Percentiles rank a stretch among this genome's conserved stretches.
Evolutionary conservation across 2,113 vertebrate species (phyloP).

Genomic region (Stigmatopora argus): DNA sequence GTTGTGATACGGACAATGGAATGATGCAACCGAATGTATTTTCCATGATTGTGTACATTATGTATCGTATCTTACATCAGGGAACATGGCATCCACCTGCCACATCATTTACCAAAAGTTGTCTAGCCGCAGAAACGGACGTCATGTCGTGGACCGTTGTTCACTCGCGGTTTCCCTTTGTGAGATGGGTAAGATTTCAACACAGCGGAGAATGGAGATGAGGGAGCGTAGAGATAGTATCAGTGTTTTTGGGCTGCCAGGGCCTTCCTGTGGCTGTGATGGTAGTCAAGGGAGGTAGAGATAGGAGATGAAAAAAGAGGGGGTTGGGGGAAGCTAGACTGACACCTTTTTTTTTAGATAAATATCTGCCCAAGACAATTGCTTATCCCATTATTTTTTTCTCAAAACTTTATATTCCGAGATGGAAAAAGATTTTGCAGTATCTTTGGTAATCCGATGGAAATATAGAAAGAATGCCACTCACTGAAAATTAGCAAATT

Average conservation of each 20-base stretch:
- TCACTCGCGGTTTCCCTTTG: constrained; percentile 66
- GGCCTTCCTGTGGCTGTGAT: constrained; percentile 75
- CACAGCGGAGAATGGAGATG: constrained; percentile 65
- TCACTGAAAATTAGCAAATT: not conserved
- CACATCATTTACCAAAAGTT: constrained; percentile 43
- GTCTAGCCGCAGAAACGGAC: constrained; percentile 63
- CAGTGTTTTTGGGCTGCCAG: constrained; percentile 60
- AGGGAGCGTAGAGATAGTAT: constrained; percentile 68
- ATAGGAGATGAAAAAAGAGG: constrained; percentile 45
- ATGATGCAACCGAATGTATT: constrained; percentile 14
- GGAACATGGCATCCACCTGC: constrained; percentile 36
- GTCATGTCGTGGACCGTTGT: constrained; percentile 58
- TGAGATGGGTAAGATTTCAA: constrained; percentile 73
- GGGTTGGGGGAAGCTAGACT: constrained; percentile 27
- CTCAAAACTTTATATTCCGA: not conserved
- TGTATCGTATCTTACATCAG: constrained; percentile 17
- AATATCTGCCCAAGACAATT: constrained; percentile 1
- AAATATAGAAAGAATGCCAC: not conserved
- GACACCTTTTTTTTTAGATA: constrained; percentile 7
- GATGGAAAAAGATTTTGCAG: not conserved
- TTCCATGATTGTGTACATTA: constrained; percentile 1
- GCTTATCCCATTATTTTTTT: not conserved
- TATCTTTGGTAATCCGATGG: too few species aligned
- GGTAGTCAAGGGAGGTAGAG: constrained; percentile 58
- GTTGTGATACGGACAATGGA: not conserved